Conservation (phyloP, 2,113 vertebrate genomes). For the Girardinichthys multiradiatus region DNA sequence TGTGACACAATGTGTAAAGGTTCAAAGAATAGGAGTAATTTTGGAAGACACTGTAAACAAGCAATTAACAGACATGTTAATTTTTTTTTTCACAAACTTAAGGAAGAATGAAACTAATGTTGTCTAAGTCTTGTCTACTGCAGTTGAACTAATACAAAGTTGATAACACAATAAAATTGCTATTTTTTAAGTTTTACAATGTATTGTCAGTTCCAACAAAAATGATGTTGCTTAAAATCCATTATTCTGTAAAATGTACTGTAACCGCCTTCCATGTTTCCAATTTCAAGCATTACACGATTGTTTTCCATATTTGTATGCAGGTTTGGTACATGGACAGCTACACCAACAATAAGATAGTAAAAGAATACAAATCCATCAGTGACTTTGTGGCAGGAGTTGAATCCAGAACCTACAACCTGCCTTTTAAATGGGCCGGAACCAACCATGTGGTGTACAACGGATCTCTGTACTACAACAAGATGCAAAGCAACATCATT, state of each 20-base stretch:
- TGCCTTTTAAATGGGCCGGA: slow-evolving; percentile 98
- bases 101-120: background rate
- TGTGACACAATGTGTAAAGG: too few species aligned
- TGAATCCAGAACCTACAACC: slow-evolving; percentile 94
- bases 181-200: background rate
- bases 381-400: slow-evolving; percentile 91
- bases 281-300: background rate
- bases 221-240: background rate
- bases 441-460: slow-evolving; percentile 99
- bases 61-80: too few species aligned
- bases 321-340: slow-evolving; percentile 99
- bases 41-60: too few species aligned
- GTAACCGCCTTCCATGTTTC: background rate
- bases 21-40: too few species aligned
- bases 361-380: slow-evolving; percentile 93
- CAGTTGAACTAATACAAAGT: background rate
- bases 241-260: too few species aligned
- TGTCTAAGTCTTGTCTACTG: background rate
- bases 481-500: slow-evolving; percentile 97
- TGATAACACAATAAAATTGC: background rate
- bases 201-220: background rate
- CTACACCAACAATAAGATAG: slow-evolving; percentile 97
- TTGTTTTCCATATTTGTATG: background rate
- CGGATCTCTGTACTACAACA: slow-evolving; percentile 97
- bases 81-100: background rate